Percentiles rank a stretch among this genome's conserved stretches.
phyloP scores from a whole-genome alignment of 2,113 vertebrate species.

The Myrmophylax atrothorax region DNA sequence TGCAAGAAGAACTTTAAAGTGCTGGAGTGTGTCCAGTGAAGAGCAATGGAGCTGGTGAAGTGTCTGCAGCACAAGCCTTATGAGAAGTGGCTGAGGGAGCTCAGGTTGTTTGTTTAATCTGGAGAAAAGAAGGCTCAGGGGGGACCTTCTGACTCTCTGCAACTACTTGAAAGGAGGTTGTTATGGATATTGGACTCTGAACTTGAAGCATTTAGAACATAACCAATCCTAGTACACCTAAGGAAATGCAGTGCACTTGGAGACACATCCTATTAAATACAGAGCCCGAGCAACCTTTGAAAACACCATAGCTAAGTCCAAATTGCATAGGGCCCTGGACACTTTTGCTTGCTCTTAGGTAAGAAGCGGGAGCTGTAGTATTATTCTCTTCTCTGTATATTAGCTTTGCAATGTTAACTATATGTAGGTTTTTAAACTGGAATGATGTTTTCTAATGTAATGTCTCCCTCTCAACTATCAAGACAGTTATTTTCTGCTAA shows the following conservation, averaged over 20 bases:
- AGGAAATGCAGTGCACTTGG: neutral
- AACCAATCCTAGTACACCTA: neutral
- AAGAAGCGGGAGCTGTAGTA: neutral
- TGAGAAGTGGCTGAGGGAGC: neutral
- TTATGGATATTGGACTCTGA: neutral
- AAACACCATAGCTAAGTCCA: neutral
- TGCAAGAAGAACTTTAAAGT: neutral
- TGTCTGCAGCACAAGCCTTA: fast-evolving
- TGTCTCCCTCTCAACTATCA: neutral
- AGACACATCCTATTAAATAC: neutral
- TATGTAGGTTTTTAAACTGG: neutral
- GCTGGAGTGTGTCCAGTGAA: neutral
- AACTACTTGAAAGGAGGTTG: neutral
- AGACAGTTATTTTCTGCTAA: neutral
- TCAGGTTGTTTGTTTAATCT: neutral
- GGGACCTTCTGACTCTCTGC: neutral
- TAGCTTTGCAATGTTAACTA: neutral
- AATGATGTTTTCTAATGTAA: neutral
- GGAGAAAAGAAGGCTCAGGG: neutral
- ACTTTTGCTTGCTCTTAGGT: neutral
- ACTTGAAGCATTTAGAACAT: neutral
- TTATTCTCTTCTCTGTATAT: neutral
- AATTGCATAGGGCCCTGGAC: neutral
- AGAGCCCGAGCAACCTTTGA: neutral
- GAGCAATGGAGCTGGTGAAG: neutral